Percentiles rank a stretch among this genome's conserved stretches.
Conservation (phyloP, 1,140 invertebrate species). For the Phortica variegata region DNA sequence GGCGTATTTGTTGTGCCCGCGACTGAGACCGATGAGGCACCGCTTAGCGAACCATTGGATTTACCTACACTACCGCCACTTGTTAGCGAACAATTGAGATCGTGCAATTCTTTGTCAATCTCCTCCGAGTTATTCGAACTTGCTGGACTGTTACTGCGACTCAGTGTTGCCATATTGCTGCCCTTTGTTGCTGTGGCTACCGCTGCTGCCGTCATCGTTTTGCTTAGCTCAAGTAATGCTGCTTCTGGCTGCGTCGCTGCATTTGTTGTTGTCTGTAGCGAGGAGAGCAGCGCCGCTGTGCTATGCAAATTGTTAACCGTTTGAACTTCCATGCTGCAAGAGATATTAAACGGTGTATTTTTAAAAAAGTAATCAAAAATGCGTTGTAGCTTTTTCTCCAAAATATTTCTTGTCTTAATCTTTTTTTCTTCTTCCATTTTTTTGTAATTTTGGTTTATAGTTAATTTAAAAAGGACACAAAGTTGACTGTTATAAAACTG, state of each 20-base stretch:
- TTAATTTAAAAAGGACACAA: no score
- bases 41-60: conserved; percentile 46
- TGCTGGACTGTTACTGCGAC: conserved; percentile 40
- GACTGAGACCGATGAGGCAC: conserved; percentile 32
- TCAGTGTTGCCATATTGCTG: conserved; percentile 13
- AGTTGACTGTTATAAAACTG: no score
- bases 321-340: conserved; percentile 44
- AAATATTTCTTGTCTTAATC: no score
- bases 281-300: conserved; percentile 27
- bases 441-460: no score
- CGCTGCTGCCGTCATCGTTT: conserved; percentile 8
- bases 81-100: conserved; percentile 37
- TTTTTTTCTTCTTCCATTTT: no score
- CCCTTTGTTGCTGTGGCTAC: neutral
- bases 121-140: conserved; percentile 46
- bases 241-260: conserved; percentile 13
- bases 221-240: conserved; percentile 19
- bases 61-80: conserved; percentile 37
- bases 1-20: conserved; percentile 3
- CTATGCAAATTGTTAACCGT: conserved; percentile 33
- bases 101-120: conserved; percentile 37
- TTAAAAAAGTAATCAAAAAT: neutral
- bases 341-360: neutral
- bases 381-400: no score
- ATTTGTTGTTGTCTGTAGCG: conserved; percentile 17